phyloP scores from a whole-genome alignment of 2,888 invertebrate genomes.

The Torymus texanus region DNA sequence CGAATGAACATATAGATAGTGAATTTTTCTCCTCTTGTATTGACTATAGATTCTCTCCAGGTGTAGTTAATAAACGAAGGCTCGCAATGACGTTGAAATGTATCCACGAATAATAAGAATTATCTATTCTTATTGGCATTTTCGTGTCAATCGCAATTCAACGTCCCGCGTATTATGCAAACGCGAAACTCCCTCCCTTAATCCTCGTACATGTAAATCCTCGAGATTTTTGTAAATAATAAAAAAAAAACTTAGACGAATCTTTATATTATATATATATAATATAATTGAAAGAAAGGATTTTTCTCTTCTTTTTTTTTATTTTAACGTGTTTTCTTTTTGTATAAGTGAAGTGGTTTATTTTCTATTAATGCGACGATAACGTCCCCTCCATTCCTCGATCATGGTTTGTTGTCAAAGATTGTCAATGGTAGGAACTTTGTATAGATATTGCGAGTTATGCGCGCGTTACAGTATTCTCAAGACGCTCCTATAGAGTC shows the following conservation, averaged over 20 bases:
- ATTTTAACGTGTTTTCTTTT: constrained; percentile 31
- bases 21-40: constrained; percentile 34
- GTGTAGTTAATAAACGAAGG: constrained; percentile 1
- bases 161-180: constrained; percentile 1
- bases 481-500: too few relatives aligned
- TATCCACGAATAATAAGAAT: not conserved
- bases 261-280: constrained; percentile 45
- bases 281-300: constrained; percentile 39
- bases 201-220: not conserved
- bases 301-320: constrained; percentile 14
- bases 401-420: not conserved
- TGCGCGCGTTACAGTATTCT: too few relatives aligned
- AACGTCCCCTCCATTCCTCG: constrained; percentile 1
- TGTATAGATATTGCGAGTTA: too few relatives aligned
- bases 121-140: constrained; percentile 3
- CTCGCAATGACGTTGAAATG: too few relatives aligned
- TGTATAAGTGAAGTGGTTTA: not conserved
- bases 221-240: constrained; percentile 21
- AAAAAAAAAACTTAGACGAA: constrained; percentile 39
- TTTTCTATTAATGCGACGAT: constrained; percentile 4
- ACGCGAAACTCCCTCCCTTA: not conserved
- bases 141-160: not conserved
- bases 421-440: too few relatives aligned
- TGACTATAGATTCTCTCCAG: constrained; percentile 23
- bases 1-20: constrained; percentile 53